phyloP scores from a whole-genome alignment of 1,140 invertebrate species.

The Diorhabda carinulata region DNA sequence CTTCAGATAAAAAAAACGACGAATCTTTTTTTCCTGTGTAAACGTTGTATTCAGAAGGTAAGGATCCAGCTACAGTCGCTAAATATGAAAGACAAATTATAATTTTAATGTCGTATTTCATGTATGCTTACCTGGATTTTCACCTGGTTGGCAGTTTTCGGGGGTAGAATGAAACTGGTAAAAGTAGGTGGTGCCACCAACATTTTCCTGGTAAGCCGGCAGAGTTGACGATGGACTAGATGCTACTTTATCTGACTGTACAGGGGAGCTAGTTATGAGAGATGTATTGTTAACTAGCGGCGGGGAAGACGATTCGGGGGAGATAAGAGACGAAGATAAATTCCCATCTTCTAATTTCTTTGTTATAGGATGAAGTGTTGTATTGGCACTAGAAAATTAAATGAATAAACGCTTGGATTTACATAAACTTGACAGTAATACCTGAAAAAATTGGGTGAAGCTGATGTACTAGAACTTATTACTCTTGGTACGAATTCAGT shows the following conservation, averaged over 20 bases:
- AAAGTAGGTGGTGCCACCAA: slow-evolving; percentile 92
- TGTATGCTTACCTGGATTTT: slow-evolving; percentile 8
- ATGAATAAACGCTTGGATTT: not conserved
- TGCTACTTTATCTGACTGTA: slow-evolving; percentile 9
- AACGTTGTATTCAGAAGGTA: slow-evolving; percentile 51
- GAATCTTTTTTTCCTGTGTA: slow-evolving; percentile 59
- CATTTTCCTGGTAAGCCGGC: slow-evolving; percentile 70
- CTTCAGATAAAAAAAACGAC: slow-evolving; percentile 73
- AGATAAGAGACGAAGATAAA: slow-evolving; percentile 14
- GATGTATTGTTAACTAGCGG: slow-evolving; percentile 21
- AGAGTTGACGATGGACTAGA: slow-evolving; percentile 14
- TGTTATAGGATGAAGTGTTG: slow-evolving; percentile 21
- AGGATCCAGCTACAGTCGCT: slow-evolving; percentile 15
- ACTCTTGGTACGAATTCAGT: slow-evolving; percentile 31
- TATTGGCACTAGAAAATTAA: slow-evolving; percentile 14
- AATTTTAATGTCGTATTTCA: not conserved
- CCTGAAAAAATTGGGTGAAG: slow-evolving; percentile 23
- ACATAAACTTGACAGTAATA: not conserved
- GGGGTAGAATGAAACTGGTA: slow-evolving; percentile 57
- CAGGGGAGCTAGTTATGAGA: slow-evolving; percentile 9
- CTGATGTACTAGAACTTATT: slow-evolving; percentile 24
- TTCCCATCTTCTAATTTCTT: slow-evolving; percentile 27
- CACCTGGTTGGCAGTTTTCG: slow-evolving; percentile 17
- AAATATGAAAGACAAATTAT: not conserved
- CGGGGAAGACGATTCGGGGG: slow-evolving; percentile 22